Percentiles rank a stretch among this genome's conserved stretches.
These are phyloP conservation scores for Eleginops maclovinus DNA, from an alignment of 2,113 vertebrate genomes.

Conservation along the genomic window DNA sequence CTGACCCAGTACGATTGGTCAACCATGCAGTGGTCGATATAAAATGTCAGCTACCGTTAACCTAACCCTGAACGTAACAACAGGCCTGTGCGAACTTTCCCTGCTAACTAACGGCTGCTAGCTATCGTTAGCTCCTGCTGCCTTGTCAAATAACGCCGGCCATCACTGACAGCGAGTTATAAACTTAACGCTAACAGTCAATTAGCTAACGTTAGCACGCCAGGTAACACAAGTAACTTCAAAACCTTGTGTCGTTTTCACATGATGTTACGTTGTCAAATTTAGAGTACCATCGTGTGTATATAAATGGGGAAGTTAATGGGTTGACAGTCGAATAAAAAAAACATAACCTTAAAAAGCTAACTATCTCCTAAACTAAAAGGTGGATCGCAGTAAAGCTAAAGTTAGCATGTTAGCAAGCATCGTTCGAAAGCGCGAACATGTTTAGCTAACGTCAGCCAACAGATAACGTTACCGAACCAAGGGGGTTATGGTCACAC, in stretches of 20 bases:
- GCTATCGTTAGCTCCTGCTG: slow-evolving; percentile 62
- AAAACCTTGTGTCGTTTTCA: neutral
- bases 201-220: slow-evolving; percentile 58
- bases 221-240: slow-evolving; percentile 50
- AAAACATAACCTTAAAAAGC: slow-evolving; percentile 27
- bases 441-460: slow-evolving; percentile 69
- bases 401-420: slow-evolving; percentile 56
- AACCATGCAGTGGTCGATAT: slow-evolving; percentile 9
- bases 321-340: slow-evolving; percentile 27
- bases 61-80: slow-evolving; percentile 32
- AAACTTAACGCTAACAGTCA: slow-evolving; percentile 72
- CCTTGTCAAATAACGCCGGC: slow-evolving; percentile 71
- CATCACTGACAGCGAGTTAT: slow-evolving; percentile 70
- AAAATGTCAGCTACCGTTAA: slow-evolving; percentile 39
- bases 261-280: neutral
- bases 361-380: slow-evolving; percentile 10
- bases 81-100: slow-evolving; percentile 68
- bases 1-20: slow-evolving; percentile 8
- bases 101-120: slow-evolving; percentile 54
- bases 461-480: slow-evolving; percentile 35
- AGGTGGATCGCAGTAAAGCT: slow-evolving; percentile 53
- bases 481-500: slow-evolving; percentile 1
- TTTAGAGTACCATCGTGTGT: neutral
- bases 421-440: slow-evolving; percentile 76
- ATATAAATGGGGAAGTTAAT: neutral